A percentile compares a stretch with the other conserved stretches of the same genome.
Conservation (phyloP, 2,888 invertebrate species). For the Spisula subtruncata region DNA sequence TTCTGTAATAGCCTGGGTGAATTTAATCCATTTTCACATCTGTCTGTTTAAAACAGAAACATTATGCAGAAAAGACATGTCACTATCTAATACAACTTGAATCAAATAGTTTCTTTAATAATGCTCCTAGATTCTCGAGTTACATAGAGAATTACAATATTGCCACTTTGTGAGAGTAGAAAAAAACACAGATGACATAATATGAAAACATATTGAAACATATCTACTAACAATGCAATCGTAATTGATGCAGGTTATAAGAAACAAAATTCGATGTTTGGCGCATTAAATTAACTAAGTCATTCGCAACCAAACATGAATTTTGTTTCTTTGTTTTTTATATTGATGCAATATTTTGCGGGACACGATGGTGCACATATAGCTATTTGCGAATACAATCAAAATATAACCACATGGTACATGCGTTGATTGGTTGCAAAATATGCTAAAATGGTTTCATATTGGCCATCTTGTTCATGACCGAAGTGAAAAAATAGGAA, state of each 20-base stretch:
- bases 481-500: too few relatives aligned
- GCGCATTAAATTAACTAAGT: background rate
- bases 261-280: background rate
- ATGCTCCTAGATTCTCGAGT: too few relatives aligned
- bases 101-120: too few relatives aligned
- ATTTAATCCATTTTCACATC: too few relatives aligned
- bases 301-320: background rate
- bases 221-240: constrained; percentile 8
- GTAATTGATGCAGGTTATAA: background rate
- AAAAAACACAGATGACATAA: constrained; percentile 18
- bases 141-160: background rate
- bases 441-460: background rate
- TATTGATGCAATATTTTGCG: constrained; percentile 40
- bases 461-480: too few relatives aligned
- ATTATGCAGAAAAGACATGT: too few relatives aligned
- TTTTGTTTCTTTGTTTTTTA: constrained; percentile 1
- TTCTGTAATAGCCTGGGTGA: too few relatives aligned
- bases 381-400: constrained; percentile 15
- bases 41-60: too few relatives aligned
- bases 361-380: constrained; percentile 36
- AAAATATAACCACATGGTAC: constrained; percentile 36
- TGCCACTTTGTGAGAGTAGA: background rate
- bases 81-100: too few relatives aligned
- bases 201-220: background rate
- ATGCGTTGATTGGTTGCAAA: background rate